A percentile compares a stretch with the other conserved stretches of the same genome.
Evolutionary conservation across 2,888 invertebrate species (phyloP).

Genomic region (Podabrus alpinus): DNA sequence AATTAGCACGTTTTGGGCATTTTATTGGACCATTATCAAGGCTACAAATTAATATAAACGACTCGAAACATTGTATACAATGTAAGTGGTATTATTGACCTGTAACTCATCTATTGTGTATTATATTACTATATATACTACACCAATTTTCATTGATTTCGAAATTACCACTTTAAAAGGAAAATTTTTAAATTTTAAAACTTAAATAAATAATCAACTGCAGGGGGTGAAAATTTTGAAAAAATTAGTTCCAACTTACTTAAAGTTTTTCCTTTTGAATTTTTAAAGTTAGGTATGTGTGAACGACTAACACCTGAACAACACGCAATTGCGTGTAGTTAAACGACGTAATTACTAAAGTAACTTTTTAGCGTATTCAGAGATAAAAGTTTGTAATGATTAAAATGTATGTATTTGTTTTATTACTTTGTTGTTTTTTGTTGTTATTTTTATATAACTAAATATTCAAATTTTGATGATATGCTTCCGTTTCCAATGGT

Average conservation of each 20-base stretch:
- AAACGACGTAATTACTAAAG: background rate
- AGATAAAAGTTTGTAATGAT: background rate
- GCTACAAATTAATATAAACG: too few relatives aligned
- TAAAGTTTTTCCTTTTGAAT: background rate
- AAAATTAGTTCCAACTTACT: background rate
- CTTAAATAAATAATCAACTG: too few relatives aligned
- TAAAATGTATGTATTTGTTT: background rate
- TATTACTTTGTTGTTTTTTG: background rate
- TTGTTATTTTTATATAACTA: background rate
- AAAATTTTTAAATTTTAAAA: too few relatives aligned
- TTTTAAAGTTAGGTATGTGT: background rate
- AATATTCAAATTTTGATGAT: conserved; percentile 2
- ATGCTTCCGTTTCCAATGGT: background rate
- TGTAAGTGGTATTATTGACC: too few relatives aligned
- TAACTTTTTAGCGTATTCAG: background rate
- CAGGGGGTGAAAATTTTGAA: background rate
- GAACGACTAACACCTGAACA: background rate
- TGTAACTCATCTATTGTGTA: too few relatives aligned
- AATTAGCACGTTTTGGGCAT: too few relatives aligned
- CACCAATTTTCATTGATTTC: too few relatives aligned
- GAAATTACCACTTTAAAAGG: too few relatives aligned
- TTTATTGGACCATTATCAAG: too few relatives aligned
- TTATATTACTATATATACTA: too few relatives aligned
- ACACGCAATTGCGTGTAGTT: background rate
- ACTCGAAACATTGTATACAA: too few relatives aligned